Conservation (phyloP, 2,888 invertebrate genomes). For the Drosophila monieri region DNA sequence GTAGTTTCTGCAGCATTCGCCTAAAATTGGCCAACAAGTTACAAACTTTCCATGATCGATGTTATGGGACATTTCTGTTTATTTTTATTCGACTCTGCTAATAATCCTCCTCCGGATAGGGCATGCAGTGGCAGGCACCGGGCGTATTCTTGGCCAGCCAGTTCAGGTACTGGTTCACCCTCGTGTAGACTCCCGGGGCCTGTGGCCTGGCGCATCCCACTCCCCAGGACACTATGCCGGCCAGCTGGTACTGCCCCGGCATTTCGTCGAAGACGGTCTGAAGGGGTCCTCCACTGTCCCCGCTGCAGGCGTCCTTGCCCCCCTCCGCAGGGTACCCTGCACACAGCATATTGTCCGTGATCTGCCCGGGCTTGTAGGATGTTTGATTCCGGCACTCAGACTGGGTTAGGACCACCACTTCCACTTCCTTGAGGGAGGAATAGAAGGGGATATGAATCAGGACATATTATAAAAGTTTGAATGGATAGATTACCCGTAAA, state of each 20-base stretch:
- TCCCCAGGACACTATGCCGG: conserved; percentile 71
- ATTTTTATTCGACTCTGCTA: not conserved
- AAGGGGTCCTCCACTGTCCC: conserved; percentile 62
- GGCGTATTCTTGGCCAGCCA: conserved; percentile 55
- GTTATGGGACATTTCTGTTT: conserved; percentile 4
- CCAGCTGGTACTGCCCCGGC: conserved; percentile 61
- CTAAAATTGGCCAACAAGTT: conserved; percentile 42
- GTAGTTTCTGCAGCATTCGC: conserved; percentile 64
- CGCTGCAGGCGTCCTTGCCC: conserved; percentile 56
- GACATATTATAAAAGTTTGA: not conserved
- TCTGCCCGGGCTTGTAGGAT: conserved; percentile 58
- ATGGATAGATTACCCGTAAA: conserved; percentile 87
- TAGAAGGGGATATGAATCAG: too few species aligned
- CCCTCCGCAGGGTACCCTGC: conserved; percentile 58
- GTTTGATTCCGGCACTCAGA: conserved; percentile 45
- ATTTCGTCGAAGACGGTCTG: conserved; percentile 48
- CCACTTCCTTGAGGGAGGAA: conserved; percentile 75
- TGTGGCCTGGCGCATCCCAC: conserved; percentile 60
- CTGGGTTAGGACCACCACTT: conserved; percentile 57
- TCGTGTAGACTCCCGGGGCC: conserved; percentile 63
- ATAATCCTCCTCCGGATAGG: conserved; percentile 46
- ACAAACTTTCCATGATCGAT: conserved; percentile 52
- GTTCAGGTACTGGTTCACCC: conserved; percentile 57
- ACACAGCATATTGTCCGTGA: conserved; percentile 78
- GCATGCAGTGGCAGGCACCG: conserved; percentile 53